phyloP scores from a whole-genome alignment of 1,140 invertebrate species.

The Acromyrmex charruanus region DNA sequence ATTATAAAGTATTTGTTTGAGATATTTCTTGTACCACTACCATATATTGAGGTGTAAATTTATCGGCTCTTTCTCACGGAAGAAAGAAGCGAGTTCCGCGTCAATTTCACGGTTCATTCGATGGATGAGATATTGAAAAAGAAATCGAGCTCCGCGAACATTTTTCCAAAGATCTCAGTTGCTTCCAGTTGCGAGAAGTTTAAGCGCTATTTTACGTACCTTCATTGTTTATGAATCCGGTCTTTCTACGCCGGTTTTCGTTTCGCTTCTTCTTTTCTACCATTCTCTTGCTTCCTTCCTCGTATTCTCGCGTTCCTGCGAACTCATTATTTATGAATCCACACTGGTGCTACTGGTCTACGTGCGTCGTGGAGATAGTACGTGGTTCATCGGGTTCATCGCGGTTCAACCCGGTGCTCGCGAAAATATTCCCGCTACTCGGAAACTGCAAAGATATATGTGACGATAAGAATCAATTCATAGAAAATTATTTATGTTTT shows the following conservation, averaged over 20 bases:
- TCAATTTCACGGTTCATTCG: constrained; percentile 37
- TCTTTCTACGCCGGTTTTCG: constrained; percentile 32
- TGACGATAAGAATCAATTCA: constrained; percentile 10
- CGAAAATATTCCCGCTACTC: constrained; percentile 22
- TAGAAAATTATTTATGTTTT: not conserved
- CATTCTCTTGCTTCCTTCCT: constrained; percentile 6
- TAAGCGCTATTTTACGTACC: constrained; percentile 66
- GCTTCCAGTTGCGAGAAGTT: not conserved
- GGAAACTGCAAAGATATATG: not conserved
- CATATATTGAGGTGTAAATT: not conserved
- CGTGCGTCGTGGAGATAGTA: constrained; percentile 17
- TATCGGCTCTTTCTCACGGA: constrained; percentile 51
- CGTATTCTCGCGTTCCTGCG: constrained; percentile 33
- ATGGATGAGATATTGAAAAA: constrained; percentile 47
- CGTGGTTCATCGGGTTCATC: constrained; percentile 70
- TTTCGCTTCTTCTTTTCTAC: not conserved
- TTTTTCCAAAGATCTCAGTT: not conserved
- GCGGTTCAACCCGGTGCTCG: not conserved
- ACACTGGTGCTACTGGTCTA: constrained; percentile 66
- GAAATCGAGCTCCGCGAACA: not conserved
- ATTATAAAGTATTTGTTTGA: constrained; percentile 3
- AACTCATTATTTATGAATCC: constrained; percentile 79
- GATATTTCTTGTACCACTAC: not conserved
- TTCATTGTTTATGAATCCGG: constrained; percentile 76
- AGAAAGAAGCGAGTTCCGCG: constrained; percentile 39